Evolutionary conservation across 1,140 invertebrate species (phyloP).

Genomic region (Drosophila ficusphila): DNA sequence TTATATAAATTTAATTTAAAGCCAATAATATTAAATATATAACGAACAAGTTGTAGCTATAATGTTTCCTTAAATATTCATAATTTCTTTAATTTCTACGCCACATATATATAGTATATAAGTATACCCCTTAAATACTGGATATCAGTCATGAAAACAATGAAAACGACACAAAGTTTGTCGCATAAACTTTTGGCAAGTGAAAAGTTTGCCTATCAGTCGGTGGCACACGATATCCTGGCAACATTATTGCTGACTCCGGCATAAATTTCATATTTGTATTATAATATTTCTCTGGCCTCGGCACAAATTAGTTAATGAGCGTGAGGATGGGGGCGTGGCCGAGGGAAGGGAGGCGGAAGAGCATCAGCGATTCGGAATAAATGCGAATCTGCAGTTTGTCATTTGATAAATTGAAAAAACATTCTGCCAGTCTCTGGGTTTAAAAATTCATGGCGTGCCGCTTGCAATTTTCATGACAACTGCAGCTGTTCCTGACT

Average conservation of each 20-base stretch:
- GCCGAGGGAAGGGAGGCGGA: neutral
- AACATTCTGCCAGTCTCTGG: constrained; percentile 38
- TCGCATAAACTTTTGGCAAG: constrained; percentile 44
- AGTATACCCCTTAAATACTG: neutral
- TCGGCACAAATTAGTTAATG: constrained; percentile 71
- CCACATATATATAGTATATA: too few relatives aligned
- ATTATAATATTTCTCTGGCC: constrained; percentile 66
- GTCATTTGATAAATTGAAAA: constrained; percentile 61
- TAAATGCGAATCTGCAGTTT: constrained; percentile 36
- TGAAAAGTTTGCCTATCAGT: constrained; percentile 61
- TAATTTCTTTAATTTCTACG: neutral
- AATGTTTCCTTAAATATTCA: too few relatives aligned
- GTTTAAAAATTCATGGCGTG: constrained; percentile 61
- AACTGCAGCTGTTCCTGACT: constrained; percentile 53
- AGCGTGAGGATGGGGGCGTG: constrained; percentile 5
- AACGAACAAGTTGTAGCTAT: too few relatives aligned
- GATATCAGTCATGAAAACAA: constrained; percentile 40
- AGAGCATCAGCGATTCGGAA: neutral
- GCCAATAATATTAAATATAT: too few relatives aligned
- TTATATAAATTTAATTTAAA: too few relatives aligned
- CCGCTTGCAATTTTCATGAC: constrained; percentile 48
- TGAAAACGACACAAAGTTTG: constrained; percentile 55
- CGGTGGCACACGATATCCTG: constrained; percentile 34
- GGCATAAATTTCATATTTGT: constrained; percentile 80
- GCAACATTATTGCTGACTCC: constrained; percentile 54